Percentiles rank a stretch among this genome's conserved stretches.
Conservation (phyloP, 2,888 invertebrate genomes). For the Morinoia aosen region DNA sequence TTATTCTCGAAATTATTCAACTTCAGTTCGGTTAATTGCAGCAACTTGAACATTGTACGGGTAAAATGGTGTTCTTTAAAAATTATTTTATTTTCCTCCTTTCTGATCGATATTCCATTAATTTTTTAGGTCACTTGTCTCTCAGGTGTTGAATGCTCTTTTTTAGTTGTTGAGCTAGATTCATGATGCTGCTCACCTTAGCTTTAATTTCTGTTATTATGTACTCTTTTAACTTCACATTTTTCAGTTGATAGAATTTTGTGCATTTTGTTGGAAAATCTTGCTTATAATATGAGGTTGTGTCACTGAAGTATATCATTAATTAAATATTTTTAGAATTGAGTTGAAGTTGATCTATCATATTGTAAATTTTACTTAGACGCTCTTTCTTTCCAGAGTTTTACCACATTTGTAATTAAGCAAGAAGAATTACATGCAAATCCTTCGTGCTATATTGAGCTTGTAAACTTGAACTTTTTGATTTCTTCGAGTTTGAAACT, state of each 20-base stretch:
- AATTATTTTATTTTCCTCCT: neutral
- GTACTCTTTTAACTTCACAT: neutral
- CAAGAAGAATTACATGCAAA: neutral
- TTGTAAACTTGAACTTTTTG: neutral
- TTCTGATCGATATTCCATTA: neutral
- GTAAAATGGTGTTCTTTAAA: neutral
- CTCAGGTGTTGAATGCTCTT: neutral
- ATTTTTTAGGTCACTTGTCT: neutral
- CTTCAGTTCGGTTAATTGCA: neutral
- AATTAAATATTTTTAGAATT: neutral
- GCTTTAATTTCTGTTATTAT: too few relatives aligned
- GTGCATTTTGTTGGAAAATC: neutral
- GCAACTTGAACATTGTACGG: neutral
- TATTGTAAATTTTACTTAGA: neutral
- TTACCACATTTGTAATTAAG: neutral
- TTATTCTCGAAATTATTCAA: neutral
- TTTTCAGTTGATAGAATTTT: neutral
- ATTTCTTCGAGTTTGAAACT: neutral
- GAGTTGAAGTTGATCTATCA: neutral
- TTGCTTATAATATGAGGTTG: neutral
- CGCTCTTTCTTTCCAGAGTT: neutral
- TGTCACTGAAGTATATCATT: neutral
- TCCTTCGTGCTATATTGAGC: neutral
- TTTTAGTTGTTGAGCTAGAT: too few relatives aligned
- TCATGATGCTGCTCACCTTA: neutral